Evolutionary conservation across 2,888 invertebrate genomes (phyloP).

Genomic region (Sphaerophoria taeniata): DNA sequence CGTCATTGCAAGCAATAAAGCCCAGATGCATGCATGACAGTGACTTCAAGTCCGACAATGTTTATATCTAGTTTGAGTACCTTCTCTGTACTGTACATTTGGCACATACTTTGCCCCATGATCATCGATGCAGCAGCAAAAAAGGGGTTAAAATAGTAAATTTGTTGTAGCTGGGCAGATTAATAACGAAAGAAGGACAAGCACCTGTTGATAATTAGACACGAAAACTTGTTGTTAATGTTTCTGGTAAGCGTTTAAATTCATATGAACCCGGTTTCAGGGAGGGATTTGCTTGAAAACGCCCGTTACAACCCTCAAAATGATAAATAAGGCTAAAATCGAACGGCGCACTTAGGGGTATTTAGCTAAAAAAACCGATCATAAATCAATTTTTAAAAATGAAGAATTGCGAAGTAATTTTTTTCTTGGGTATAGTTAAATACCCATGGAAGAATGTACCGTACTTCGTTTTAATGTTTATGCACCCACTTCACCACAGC

Average conservation of each 20-base stretch:
- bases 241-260: slow-evolving; percentile 6
- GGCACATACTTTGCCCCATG: slow-evolving; percentile 35
- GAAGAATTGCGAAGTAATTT: too few relatives aligned
- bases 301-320: neutral
- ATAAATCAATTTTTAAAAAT: too few relatives aligned
- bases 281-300: neutral
- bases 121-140: slow-evolving; percentile 6
- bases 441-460: too few relatives aligned
- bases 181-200: slow-evolving; percentile 54
- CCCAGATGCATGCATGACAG: slow-evolving; percentile 44
- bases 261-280: neutral
- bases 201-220: slow-evolving; percentile 70
- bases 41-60: slow-evolving; percentile 23
- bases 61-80: slow-evolving; percentile 7
- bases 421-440: too few relatives aligned
- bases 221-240: slow-evolving; percentile 41
- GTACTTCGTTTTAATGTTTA: too few relatives aligned
- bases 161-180: slow-evolving; percentile 50
- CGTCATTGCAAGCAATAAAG: slow-evolving; percentile 41
- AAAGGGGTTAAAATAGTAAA: slow-evolving; percentile 63
- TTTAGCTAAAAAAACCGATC: too few relatives aligned
- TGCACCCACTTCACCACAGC: too few relatives aligned
- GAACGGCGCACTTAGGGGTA: too few relatives aligned
- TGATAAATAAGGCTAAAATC: too few relatives aligned
- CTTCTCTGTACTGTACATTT: slow-evolving; percentile 24